These are phyloP conservation scores for Drosophila orena DNA, from an alignment of 1,140 invertebrate species.

Conservation along the genomic window DNA sequence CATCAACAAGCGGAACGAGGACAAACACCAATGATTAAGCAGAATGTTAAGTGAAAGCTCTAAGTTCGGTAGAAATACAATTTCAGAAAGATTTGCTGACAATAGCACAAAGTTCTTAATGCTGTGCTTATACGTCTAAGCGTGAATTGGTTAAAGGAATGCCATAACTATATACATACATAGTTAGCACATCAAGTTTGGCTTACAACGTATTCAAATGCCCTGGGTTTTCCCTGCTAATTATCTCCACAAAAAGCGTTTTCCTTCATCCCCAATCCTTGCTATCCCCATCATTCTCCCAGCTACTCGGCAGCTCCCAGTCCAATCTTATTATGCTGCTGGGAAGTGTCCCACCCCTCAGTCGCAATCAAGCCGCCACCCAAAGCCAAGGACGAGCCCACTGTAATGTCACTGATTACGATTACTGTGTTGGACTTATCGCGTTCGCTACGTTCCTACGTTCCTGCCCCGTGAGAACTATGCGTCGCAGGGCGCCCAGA, in stretches of 20 bases:
- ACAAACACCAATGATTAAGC: constrained; percentile 5
- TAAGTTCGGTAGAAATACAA: no score
- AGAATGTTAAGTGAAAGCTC: background rate
- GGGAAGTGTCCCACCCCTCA: constrained; percentile 1
- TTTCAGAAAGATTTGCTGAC: no score
- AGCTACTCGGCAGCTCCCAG: constrained; percentile 5
- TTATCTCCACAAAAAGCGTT: background rate
- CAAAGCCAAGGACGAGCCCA: constrained; percentile 14
- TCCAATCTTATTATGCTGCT: constrained; percentile 33
- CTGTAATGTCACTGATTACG: constrained; percentile 71
- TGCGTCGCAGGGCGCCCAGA: constrained; percentile 40
- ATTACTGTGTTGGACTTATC: constrained; percentile 45
- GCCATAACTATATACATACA: no score
- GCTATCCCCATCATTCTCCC: background rate
- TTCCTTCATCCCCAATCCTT: background rate
- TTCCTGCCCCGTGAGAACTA: constrained; percentile 29
- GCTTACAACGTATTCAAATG: no score
- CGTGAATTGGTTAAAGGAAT: no score
- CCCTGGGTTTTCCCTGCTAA: no score
- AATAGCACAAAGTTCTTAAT: no score
- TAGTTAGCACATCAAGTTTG: no score
- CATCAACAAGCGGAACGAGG: constrained; percentile 16
- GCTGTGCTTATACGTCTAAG: no score
- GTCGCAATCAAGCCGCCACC: background rate
- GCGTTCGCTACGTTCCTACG: constrained; percentile 11